Evolutionary conservation across 2,888 invertebrate genomes (phyloP).

Genomic region (Harpalus rufipes): DNA sequence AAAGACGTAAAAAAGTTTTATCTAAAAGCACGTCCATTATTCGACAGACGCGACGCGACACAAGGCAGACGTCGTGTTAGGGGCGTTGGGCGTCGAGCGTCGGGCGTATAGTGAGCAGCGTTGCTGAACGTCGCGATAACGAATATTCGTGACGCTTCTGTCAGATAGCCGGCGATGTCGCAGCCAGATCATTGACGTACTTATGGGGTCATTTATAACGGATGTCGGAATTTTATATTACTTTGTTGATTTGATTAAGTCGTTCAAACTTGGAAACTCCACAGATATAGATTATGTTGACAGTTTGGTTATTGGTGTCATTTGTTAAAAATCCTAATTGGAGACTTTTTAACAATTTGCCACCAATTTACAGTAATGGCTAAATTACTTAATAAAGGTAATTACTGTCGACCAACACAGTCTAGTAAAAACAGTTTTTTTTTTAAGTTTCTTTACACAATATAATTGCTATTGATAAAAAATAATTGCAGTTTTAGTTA

Average conservation of each 20-base stretch:
- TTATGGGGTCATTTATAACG: slow-evolving; percentile 52
- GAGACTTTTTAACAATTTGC: background rate
- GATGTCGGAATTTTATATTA: slow-evolving; percentile 54
- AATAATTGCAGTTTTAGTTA: no score
- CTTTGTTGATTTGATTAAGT: slow-evolving; percentile 52
- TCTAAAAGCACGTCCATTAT: slow-evolving; percentile 65
- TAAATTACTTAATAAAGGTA: no score
- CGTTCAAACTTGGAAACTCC: slow-evolving; percentile 34
- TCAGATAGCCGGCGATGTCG: slow-evolving; percentile 28
- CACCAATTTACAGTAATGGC: background rate
- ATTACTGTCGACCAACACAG: no score
- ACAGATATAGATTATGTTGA: slow-evolving; percentile 37
- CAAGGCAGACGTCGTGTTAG: background rate
- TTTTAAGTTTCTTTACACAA: no score
- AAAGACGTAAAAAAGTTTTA: slow-evolving; percentile 67
- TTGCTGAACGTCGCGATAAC: slow-evolving; percentile 56
- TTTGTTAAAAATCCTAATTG: background rate
- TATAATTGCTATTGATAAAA: no score
- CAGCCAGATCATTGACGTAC: slow-evolving; percentile 35
- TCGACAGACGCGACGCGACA: slow-evolving; percentile 54
- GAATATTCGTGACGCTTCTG: slow-evolving; percentile 62
- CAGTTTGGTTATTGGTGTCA: background rate
- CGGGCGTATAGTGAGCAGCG: slow-evolving; percentile 7
- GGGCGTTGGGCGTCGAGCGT: slow-evolving; percentile 1
- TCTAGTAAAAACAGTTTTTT: no score